Evolutionary conservation across 2,888 invertebrate species (phyloP), one percentile per base, ranked within the genome.

Genomic region (Drosophila fulvimacula): DNA sequence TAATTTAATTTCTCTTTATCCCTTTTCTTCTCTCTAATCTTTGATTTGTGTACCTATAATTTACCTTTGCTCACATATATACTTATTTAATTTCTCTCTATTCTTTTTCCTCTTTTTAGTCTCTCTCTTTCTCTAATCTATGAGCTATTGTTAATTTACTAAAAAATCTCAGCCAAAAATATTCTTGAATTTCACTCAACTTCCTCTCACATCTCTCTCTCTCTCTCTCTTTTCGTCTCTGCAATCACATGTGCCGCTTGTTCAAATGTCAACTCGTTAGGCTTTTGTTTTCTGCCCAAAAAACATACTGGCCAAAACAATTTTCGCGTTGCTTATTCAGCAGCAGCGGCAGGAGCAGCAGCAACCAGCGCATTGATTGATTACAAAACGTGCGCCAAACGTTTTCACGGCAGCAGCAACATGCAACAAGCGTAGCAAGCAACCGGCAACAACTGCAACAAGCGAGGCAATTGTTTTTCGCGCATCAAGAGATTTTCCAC

Each of bases 321-420:
- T 87, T 83, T 87, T 77, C 53, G 44, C 63, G 65, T 67, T 49
- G 83, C 59, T 74, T 53, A 75, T 59, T n/a, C 61, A 73, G 68
- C 76, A 41, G 41, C 51, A 36, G 7, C 30, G 7, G 30, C 30
- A 30, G 36, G 0, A 24, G 53, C 19, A 30, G 15, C 9, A 36
- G 52, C 34, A 38, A 19, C 6, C 77, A 73, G 72, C 76, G 60
- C 80, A 70, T 85, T 88, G 88, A 88, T 88, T 88, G 88, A 88
- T 88, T 88, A 82, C 76, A 90, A 88, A 88, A 88, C 88, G 88
- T 88, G 88, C 90, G 90, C 90, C 83, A 73, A 81, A 65, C 76
- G 76, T 86, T 89, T 84, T 79, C 89, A 84, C 79, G 76, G 83
- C 89, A 77, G 63, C 71, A 61, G 63, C 71, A 62, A 74, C 79